Evolutionary conservation across 2,888 invertebrate genomes (phyloP).

Genomic region (Oligia strigilis): DNA sequence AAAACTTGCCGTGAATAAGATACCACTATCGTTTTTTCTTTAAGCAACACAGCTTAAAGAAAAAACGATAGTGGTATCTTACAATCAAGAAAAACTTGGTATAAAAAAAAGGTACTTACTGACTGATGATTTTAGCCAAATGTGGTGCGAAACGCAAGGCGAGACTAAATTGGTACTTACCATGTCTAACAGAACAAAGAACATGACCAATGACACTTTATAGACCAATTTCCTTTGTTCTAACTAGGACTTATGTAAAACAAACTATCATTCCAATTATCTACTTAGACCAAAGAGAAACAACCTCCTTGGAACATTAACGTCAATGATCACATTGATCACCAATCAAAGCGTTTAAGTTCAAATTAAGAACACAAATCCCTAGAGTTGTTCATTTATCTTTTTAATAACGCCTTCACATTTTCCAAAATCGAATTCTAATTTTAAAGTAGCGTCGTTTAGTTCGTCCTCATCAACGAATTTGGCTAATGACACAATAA

Average conservation of each 20-base stretch:
- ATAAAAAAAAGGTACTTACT: background rate
- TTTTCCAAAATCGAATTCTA: conserved; percentile 52
- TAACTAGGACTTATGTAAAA: background rate
- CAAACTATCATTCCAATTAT: conserved; percentile 35
- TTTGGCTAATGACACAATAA: conserved; percentile 21
- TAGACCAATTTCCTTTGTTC: background rate
- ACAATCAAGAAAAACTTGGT: background rate
- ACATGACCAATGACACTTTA: conserved; percentile 14
- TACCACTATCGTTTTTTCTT: too few species aligned
- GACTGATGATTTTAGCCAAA: conserved; percentile 1
- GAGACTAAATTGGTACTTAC: conserved; percentile 4
- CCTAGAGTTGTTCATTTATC: conserved; percentile 17
- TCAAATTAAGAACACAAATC: conserved; percentile 38
- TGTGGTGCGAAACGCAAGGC: background rate
- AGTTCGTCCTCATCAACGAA: conserved; percentile 18
- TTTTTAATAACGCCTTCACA: conserved; percentile 51
- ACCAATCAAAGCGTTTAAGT: conserved; percentile 35
- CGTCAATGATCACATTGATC: conserved; percentile 16
- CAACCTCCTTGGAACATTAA: conserved; percentile 7
- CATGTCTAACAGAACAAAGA: conserved; percentile 31
- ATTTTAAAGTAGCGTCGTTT: conserved; percentile 27
- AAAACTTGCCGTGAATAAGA: background rate
- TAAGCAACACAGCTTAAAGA: too few species aligned
- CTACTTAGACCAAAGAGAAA: conserved; percentile 24
- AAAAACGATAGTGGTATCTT: background rate